phyloP scores from a whole-genome alignment of 2,797 vertebrate species.

The Sebastes alutus region DNA sequence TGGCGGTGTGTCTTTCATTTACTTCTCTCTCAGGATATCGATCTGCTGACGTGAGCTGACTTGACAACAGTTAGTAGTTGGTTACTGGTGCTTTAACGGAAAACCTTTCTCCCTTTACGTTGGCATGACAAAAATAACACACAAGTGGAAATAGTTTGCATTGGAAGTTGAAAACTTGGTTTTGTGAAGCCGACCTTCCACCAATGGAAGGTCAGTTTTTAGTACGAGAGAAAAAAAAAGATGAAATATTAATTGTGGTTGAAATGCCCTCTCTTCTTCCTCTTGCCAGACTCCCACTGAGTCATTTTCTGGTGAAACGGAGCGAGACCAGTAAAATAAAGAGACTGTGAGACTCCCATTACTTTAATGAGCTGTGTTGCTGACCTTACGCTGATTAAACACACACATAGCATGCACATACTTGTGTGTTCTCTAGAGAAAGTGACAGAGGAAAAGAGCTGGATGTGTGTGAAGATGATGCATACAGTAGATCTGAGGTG shows the following conservation, averaged over 20 bases:
- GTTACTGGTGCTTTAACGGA: not conserved
- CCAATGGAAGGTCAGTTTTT: not conserved
- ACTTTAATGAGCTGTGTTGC: slow-evolving; percentile 64
- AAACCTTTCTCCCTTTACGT: not conserved
- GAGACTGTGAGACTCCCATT: slow-evolving; percentile 48
- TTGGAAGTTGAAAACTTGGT: not conserved
- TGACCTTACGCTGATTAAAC: slow-evolving; percentile 45
- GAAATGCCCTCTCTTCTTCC: slow-evolving; percentile 9
- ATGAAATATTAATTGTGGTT: slow-evolving; percentile 26
- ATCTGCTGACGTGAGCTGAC: not conserved
- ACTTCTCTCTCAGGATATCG: not conserved
- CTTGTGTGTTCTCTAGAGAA: not conserved
- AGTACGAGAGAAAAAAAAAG: not conserved
- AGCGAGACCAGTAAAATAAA: slow-evolving; percentile 42
- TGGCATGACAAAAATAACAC: not conserved
- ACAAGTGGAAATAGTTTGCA: not conserved
- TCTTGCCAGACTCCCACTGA: slow-evolving; percentile 4
- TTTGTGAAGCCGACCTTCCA: not conserved
- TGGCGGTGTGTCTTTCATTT: slow-evolving; percentile 2
- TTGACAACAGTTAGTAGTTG: not conserved
- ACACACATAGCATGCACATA: not conserved
- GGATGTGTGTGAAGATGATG: slow-evolving; percentile 7
- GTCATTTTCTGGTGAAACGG: slow-evolving; percentile 49
- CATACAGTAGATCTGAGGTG: not conserved
- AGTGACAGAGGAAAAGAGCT: not conserved